Percentiles rank a stretch among this genome's conserved stretches.
These are phyloP conservation scores for Panagrolaimus sp. DNA, from an alignment of 1,140 invertebrate species.

Conservation along the genomic window DNA sequence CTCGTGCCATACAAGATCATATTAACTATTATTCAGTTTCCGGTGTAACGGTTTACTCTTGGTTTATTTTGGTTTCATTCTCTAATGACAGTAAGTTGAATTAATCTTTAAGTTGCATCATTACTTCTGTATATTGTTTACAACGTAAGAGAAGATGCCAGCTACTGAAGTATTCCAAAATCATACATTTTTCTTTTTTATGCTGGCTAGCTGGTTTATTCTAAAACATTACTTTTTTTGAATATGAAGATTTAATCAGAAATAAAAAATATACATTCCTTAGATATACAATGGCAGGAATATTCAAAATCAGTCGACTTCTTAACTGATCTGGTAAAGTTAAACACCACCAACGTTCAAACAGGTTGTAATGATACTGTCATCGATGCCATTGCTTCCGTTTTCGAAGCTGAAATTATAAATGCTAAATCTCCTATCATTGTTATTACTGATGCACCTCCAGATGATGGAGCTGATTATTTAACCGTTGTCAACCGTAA, in stretches of 20 bases:
- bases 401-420: conserved; percentile 23
- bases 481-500: conserved; percentile 33
- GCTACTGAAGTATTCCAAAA: no score
- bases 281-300: not conserved
- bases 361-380: conserved; percentile 28
- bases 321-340: conserved; percentile 16
- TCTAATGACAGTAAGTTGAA: conserved; percentile 27
- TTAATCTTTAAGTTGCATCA: not conserved
- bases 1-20: conserved; percentile 20
- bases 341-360: not conserved
- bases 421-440: conserved; percentile 38
- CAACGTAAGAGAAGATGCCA: no score
- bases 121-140: not conserved
- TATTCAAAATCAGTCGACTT: not conserved
- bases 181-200: no score
- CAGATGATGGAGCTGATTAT: conserved; percentile 27
- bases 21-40: not conserved
- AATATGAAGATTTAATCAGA: no score
- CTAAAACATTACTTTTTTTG: no score
- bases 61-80: conserved; percentile 29
- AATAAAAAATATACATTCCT: no score
- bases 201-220: no score
- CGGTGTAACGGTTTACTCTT: conserved; percentile 22
- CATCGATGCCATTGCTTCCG: conserved; percentile 26
- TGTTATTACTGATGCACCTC: conserved; percentile 37